Base-by-base conservation (phyloP, 2,888 invertebrate species). In the Tribolium freemani region DNA sequence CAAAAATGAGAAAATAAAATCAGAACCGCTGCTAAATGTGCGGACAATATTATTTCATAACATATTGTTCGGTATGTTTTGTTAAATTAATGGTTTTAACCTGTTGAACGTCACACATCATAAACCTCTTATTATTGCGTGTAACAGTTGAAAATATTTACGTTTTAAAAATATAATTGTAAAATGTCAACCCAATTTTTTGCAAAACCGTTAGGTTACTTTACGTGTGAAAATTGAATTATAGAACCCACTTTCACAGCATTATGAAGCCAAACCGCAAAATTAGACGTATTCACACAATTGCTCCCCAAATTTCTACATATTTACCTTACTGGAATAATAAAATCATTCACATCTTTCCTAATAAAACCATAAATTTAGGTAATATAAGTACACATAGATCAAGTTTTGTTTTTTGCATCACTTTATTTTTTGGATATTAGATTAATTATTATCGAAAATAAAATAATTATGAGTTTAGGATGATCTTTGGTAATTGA, bases 61-160 rank as follows among this genome's bases (percentile, higher is more conserved):
- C 58, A 57, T 53, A 63, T 69, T 67, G 50, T 54, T 54, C 63
- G 48, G 56, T 46, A 56, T 57, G 69, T 69, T 64, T 64, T 72
- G 51, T 31, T 56, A 72, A 72, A 64, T 72, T 69, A 72, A 72
- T 72, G 64, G 72, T 51, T 53, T 31, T 68, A 67, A 72, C 72
- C 72, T 72, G 72, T 72, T 72, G 72, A 63, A 64, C 51, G 64
- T 44, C 31, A 51, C 60, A 57, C 53, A 53, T 64, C 21, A 54
- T 64, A 64, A 64, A 64, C 51, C 51, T 16, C 16, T 16, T 51
- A 31, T 16, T 53, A 63, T 63, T 51, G 53, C 61, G 31, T 48
- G 45, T 26, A 61, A 61, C 48, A 48, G 61, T 48, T 50, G 48
- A 61, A 61, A 26, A 26, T 26, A 26, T 26, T 26, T 26, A 45